Evolutionary conservation across 2,113 vertebrate species (phyloP).

Genomic region (Ariopsis seemanni): DNA sequence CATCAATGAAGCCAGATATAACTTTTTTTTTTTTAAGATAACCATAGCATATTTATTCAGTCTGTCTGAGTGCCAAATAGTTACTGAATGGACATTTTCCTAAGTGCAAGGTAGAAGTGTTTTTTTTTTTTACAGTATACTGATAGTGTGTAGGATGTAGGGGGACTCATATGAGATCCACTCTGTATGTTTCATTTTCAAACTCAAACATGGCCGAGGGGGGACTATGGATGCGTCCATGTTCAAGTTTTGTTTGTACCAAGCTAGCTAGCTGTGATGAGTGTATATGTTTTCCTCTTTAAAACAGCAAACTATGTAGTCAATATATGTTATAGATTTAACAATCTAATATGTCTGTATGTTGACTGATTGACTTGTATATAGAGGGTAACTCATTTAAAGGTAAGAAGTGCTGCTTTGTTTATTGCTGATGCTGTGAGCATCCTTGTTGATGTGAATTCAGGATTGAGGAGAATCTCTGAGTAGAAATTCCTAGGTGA

Average conservation of each 20-base stretch:
- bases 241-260: neutral
- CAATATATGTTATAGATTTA: no score
- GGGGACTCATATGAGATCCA: no score
- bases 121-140: no score
- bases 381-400: neutral
- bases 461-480: neutral
- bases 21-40: no score
- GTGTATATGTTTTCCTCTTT: neutral
- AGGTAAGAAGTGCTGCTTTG: neutral
- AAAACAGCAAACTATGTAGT: no score
- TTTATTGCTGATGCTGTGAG: neutral
- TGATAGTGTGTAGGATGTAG: no score
- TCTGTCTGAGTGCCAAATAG: neutral
- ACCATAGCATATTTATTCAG: neutral
- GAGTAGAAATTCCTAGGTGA: neutral
- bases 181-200: neutral
- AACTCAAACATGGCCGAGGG: neutral
- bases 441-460: neutral
- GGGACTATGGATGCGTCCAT: no score
- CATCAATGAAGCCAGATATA: no score
- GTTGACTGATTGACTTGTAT: neutral
- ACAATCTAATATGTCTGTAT: neutral
- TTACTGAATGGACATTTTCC: neutral
- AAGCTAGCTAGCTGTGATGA: neutral
- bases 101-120: no score